Conservation (phyloP, 2,113 vertebrate species). For the Reinhardtius hippoglossoides region DNA sequence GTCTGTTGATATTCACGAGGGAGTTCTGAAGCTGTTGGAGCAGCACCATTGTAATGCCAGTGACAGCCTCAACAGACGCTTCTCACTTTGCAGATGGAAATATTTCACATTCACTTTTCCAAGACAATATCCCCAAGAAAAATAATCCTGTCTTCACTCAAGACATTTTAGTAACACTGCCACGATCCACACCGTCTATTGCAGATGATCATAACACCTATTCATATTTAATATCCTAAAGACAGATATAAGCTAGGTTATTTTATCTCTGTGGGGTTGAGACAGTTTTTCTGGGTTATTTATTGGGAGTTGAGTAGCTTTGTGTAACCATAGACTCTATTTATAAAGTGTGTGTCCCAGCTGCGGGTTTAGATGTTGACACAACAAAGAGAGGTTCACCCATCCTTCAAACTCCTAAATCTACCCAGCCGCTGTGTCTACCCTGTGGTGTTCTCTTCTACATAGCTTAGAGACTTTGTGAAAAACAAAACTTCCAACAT, state of each 20-base stretch:
- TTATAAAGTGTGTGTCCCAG: too few relatives aligned
- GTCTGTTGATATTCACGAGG: constrained; percentile 3
- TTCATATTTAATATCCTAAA: too few relatives aligned
- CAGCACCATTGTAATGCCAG: constrained; percentile 16
- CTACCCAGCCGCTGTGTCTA: too few relatives aligned
- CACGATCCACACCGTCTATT: too few relatives aligned
- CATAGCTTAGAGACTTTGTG: too few relatives aligned
- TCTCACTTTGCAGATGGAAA: constrained; percentile 39
- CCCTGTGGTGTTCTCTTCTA: too few relatives aligned
- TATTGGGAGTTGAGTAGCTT: neutral
- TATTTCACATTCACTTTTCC: neutral
- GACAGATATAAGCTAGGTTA: too few relatives aligned
- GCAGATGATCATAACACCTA: too few relatives aligned
- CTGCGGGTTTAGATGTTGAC: neutral
- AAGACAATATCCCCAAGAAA: neutral
- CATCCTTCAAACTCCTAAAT: neutral
- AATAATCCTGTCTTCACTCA: neutral
- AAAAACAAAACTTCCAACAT: too few relatives aligned
- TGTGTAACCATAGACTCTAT: neutral
- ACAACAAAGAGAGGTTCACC: too few relatives aligned
- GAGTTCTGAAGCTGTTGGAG: constrained; percentile 17
- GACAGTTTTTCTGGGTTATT: neutral
- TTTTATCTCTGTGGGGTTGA: too few relatives aligned
- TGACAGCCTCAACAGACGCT: constrained; percentile 38
- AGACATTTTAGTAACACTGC: neutral